Percentiles rank a stretch among this genome's conserved stretches.
Conservation (phyloP, 2,888 invertebrate species). For the Melikaiella ostensackeni region DNA sequence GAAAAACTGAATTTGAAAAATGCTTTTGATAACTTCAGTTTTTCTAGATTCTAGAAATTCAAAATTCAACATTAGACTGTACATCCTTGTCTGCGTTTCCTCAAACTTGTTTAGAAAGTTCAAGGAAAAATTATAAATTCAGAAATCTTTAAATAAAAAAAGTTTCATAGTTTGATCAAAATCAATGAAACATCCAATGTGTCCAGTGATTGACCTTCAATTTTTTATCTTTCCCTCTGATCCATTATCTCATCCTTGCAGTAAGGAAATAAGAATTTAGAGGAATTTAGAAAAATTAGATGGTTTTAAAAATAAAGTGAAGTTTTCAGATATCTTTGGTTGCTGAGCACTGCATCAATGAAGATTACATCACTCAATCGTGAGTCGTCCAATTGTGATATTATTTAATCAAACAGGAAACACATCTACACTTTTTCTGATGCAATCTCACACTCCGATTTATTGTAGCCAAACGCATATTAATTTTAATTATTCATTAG, state of each 20-base stretch:
- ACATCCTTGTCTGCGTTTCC: not conserved
- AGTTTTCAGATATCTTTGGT: not conserved
- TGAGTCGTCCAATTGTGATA: slow-evolving; percentile 10
- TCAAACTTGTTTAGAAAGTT: not conserved
- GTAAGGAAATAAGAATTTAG: too few species aligned
- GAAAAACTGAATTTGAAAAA: not conserved
- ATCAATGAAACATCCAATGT: not conserved
- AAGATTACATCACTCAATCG: slow-evolving; percentile 24
- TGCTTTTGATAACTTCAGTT: not conserved
- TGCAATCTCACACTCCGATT: not conserved
- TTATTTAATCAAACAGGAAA: slow-evolving; percentile 35
- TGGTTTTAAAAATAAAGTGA: not conserved
- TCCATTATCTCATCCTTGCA: too few species aligned
- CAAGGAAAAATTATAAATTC: not conserved
- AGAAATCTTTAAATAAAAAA: too few species aligned
- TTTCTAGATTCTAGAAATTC: not conserved
- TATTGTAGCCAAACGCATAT: not conserved
- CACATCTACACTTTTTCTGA: slow-evolving; percentile 24
- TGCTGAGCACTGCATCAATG: not conserved
- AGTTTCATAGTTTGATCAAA: not conserved
- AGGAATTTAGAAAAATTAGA: too few species aligned
- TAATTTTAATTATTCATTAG: not conserved
- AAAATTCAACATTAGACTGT: not conserved
- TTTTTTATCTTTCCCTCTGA: too few species aligned
- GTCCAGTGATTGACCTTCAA: too few species aligned